Conservation (phyloP, 2,888 invertebrate species). For the Drosophila formosana region DNA sequence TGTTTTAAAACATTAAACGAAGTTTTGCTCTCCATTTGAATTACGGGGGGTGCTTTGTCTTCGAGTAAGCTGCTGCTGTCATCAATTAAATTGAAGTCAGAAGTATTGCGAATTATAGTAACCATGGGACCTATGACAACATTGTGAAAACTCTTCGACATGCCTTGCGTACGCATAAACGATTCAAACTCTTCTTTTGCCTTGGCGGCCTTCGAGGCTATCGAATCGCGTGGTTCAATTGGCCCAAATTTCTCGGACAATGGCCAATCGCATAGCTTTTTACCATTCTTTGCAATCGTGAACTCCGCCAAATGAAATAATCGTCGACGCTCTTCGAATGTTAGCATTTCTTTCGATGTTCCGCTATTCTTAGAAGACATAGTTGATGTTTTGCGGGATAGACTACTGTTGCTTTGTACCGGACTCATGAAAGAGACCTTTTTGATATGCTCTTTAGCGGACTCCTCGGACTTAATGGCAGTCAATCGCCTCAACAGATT, state of each 20-base stretch:
- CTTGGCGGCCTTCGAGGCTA: not conserved
- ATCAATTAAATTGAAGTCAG: not conserved
- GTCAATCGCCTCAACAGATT: constrained; percentile 4
- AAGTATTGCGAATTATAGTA: too few relatives aligned
- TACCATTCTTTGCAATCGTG: constrained; percentile 55
- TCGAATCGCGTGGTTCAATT: not conserved
- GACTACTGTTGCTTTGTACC: not conserved
- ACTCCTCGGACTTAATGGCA: not conserved
- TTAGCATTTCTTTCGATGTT: not conserved
- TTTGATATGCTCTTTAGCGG: not conserved
- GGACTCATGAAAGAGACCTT: constrained; percentile 16
- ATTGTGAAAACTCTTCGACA: not conserved
- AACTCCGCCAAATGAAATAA: constrained; percentile 55
- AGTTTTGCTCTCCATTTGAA: too few relatives aligned
- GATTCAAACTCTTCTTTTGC: constrained; percentile 14
- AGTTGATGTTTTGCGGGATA: not conserved
- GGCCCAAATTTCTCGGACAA: not conserved
- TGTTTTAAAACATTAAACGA: too few relatives aligned
- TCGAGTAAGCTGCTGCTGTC: not conserved
- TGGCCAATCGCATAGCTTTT: constrained; percentile 44
- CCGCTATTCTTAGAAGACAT: too few relatives aligned
- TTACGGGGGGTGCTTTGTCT: not conserved
- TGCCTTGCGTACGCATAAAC: constrained; percentile 34
- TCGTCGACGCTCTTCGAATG: constrained; percentile 44
- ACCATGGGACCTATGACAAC: not conserved